Percentiles rank a stretch among this genome's conserved stretches.
phyloP scores from a whole-genome alignment of 2,797 vertebrate species.

The Agapornis canus region DNA sequence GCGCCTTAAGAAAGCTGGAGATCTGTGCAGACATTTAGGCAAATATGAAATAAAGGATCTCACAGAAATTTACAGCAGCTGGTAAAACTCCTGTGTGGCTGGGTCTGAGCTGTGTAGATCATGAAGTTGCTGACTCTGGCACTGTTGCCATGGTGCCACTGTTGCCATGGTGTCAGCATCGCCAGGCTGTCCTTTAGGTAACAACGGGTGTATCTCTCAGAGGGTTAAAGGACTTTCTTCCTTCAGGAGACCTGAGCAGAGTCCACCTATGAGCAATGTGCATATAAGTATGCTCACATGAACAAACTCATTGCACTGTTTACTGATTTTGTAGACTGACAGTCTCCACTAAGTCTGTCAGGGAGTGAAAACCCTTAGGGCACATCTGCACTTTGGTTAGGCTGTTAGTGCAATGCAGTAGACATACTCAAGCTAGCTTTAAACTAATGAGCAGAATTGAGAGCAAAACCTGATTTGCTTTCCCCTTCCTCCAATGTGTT shows the following conservation, averaged over 20 bases:
- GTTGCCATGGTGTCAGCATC: constrained; percentile 29
- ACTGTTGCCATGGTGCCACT: not conserved
- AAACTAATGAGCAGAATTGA: not conserved
- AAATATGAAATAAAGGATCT: not conserved
- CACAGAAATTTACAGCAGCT: not conserved
- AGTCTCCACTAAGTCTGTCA: not conserved
- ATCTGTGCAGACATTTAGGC: not conserved
- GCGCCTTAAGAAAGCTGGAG: not conserved
- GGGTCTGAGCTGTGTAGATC: not conserved
- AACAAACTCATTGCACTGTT: not conserved
- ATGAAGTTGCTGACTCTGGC: not conserved
- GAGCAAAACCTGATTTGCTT: not conserved
- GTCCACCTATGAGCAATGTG: not conserved
- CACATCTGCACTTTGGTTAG: not conserved
- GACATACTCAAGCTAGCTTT: not conserved
- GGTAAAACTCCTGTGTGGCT: not conserved
- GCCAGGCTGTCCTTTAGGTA: not conserved
- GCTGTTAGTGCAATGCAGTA: not conserved
- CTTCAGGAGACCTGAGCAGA: not conserved
- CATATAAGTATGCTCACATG: not conserved
- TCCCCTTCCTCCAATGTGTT: not conserved
- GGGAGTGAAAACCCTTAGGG: not conserved
- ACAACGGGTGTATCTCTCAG: not conserved
- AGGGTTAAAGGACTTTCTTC: not conserved
- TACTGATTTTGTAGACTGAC: not conserved